phyloP scores from a whole-genome alignment of 2,888 invertebrate genomes.

The Pasiphila rectangulata region DNA sequence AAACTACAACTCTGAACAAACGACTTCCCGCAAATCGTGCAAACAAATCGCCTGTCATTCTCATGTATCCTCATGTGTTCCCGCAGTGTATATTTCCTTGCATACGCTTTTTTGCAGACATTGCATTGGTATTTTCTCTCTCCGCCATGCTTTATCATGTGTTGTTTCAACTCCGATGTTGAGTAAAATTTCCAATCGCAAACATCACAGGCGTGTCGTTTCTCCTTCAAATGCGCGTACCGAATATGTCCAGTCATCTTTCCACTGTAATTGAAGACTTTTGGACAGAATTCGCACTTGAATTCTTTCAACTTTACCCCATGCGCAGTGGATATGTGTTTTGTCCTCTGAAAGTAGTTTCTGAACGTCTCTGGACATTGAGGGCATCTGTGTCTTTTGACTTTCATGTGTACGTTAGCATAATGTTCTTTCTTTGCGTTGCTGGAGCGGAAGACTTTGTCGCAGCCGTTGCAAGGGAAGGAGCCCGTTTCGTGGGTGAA shows the following conservation, averaged over 20 bases:
- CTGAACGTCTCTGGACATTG: conserved; percentile 65
- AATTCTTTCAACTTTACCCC: conserved; percentile 68
- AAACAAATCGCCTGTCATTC: conserved; percentile 63
- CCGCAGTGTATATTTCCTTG: conserved; percentile 65
- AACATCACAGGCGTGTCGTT: conserved; percentile 66
- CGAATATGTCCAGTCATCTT: conserved; percentile 62
- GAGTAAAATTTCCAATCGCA: conserved; percentile 80
- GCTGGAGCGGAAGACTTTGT: conserved; percentile 72
- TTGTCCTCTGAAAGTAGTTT: conserved; percentile 70
- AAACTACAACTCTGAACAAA: conserved; percentile 70
- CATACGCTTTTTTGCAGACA: conserved; percentile 75
- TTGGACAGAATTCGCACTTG: conserved; percentile 63
- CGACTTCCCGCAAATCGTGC: conserved; percentile 57
- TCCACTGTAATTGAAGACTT: conserved; percentile 63
- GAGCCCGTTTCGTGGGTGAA: conserved; percentile 65
- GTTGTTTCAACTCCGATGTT: conserved; percentile 76
- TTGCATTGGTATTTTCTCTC: conserved; percentile 74
- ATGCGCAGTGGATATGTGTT: conserved; percentile 61
- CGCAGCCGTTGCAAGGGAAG: conserved; percentile 67
- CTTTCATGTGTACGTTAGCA: conserved; percentile 72
- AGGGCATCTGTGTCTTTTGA: conserved; percentile 65
- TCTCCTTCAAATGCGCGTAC: conserved; percentile 69
- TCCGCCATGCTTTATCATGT: conserved; percentile 76
- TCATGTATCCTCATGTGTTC: conserved; percentile 72
- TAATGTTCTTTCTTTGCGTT: conserved; percentile 72